A percentile compares a stretch with the other conserved stretches of the same genome.
Conservation (phyloP, 2,888 invertebrate species). For the Oscheius sp. region DNA sequence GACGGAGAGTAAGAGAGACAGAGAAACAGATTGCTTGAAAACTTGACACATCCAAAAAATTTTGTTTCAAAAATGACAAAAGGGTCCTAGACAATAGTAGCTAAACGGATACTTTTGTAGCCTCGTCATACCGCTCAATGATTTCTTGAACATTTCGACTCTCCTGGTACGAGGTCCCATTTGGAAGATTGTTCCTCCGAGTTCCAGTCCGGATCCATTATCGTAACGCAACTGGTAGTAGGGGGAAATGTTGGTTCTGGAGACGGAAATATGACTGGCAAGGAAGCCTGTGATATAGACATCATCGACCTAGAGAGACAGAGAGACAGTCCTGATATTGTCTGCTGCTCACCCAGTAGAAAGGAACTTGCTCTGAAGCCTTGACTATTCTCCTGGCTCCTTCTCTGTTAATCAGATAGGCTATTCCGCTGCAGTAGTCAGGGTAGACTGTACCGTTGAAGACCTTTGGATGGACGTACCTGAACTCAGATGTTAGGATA, state of each 20-base stretch:
- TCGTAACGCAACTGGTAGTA: constrained; percentile 2
- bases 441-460: constrained; percentile 3
- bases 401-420: constrained; percentile 5
- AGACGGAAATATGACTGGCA: background rate
- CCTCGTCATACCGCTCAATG: background rate
- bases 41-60: background rate
- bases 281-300: constrained; percentile 23
- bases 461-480: constrained; percentile 4
- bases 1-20: too few relatives aligned
- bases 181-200: background rate
- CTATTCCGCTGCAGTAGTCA: constrained; percentile 24
- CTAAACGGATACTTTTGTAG: background rate
- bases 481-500: background rate
- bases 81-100: background rate
- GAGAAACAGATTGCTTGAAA: background rate
- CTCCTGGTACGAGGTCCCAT: background rate
- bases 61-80: background rate
- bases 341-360: constrained; percentile 12
- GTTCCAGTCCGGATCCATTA: background rate
- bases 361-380: background rate
- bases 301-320: constrained; percentile 18
- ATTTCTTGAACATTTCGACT: constrained; percentile 11
- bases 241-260: background rate
- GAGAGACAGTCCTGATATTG: background rate
- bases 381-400: constrained; percentile 4